Evolutionary conservation across 2,797 vertebrate species (phyloP).

Genomic region (Prunella strophiata): DNA sequence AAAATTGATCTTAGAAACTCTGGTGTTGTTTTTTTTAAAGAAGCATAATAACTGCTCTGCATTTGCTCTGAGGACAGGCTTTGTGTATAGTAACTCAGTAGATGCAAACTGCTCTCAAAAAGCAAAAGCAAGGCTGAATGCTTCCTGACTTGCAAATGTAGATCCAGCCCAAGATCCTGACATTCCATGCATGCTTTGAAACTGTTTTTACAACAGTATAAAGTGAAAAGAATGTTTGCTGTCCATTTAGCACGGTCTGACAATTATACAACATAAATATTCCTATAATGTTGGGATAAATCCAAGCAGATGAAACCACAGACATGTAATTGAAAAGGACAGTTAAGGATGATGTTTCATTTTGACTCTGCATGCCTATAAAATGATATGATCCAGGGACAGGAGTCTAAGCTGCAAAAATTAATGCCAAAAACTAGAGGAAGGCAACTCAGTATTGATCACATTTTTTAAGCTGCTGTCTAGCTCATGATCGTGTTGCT

Average conservation of each 20-base stretch:
- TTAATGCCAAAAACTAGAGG: constrained; percentile 4
- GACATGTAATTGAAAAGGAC: constrained; percentile 40
- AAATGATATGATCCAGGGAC: constrained; percentile 28
- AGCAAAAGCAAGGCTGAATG: not conserved
- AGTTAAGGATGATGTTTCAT: constrained; percentile 47
- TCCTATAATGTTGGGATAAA: not conserved
- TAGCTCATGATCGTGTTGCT: not conserved
- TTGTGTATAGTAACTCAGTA: rapidly evolving
- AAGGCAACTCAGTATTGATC: not conserved
- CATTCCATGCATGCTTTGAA: not conserved
- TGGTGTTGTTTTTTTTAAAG: not conserved
- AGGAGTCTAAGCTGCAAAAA: constrained; percentile 1
- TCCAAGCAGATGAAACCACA: constrained; percentile 7
- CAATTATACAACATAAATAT: constrained; percentile 33
- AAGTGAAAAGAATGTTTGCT: constrained; percentile 8
- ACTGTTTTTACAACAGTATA: not conserved
- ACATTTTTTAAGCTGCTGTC: not conserved
- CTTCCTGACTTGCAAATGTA: not conserved
- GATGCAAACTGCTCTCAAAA: not conserved
- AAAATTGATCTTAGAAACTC: not conserved
- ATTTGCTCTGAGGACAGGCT: not conserved
- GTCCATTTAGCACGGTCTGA: constrained; percentile 21
- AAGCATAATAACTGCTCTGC: not conserved
- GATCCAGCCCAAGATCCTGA: not conserved
- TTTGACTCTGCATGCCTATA: constrained; percentile 32